Percentiles rank a stretch among this genome's conserved stretches.
phyloP scores from a whole-genome alignment of 2,113 vertebrate genomes.

The Puffinus mauretanicus region DNA sequence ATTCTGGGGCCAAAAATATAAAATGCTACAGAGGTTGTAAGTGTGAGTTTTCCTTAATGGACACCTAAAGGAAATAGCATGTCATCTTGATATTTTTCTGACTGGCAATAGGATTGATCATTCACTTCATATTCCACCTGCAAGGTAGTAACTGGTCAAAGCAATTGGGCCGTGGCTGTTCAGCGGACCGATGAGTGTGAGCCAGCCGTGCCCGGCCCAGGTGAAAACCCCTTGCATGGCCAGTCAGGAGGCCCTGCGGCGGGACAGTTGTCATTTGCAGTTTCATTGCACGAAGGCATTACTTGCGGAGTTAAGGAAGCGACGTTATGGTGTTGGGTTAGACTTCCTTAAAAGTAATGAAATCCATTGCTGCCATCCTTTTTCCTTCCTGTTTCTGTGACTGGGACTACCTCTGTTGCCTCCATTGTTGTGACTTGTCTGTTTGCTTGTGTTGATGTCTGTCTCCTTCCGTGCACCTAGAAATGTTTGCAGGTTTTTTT shows the following conservation, averaged over 20 bases:
- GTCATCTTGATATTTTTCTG: background rate
- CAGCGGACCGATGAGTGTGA: fast-evolving
- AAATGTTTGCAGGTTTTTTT: background rate
- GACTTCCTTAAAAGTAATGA: background rate
- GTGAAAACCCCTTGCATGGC: background rate
- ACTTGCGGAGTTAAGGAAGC: background rate
- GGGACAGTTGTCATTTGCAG: background rate
- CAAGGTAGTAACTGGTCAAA: background rate
- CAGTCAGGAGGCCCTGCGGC: background rate
- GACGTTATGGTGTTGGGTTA: fast-evolving
- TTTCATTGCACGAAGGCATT: background rate
- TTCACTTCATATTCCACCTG: background rate
- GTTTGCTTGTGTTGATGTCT: background rate
- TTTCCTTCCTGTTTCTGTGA: background rate
- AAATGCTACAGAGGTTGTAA: background rate
- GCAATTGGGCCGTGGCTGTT: background rate
- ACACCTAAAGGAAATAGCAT: background rate
- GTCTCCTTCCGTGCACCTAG: background rate
- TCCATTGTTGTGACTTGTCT: background rate
- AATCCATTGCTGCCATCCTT: background rate
- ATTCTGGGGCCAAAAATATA: background rate
- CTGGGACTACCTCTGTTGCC: background rate
- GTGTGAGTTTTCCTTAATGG: background rate
- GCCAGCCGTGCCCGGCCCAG: background rate
- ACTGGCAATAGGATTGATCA: too few relatives aligned